Conservation (phyloP, 2,113 vertebrate genomes). For the Brachyistius frenatus region DNA sequence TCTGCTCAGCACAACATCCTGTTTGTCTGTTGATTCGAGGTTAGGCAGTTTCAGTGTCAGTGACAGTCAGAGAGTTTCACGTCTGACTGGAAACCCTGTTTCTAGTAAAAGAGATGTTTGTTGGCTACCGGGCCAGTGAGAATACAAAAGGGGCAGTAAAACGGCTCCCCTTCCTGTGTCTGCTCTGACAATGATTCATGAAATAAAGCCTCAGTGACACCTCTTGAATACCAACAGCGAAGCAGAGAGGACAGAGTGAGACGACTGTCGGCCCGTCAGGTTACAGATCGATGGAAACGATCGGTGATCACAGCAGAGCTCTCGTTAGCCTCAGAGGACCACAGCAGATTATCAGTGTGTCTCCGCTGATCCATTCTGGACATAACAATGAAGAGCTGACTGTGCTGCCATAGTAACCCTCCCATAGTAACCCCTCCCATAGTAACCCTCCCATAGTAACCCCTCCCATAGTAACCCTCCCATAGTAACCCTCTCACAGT, state of each 20-base stretch:
- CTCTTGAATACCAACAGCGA: conserved; percentile 36
- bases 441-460: not conserved
- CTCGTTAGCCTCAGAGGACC: not conserved
- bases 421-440: conserved; percentile 6
- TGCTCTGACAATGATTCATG: conserved; percentile 41
- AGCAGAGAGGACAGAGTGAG: too few relatives aligned
- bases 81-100: too few relatives aligned
- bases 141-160: too few relatives aligned
- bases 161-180: not conserved
- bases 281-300: not conserved
- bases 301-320: conserved; percentile 26
- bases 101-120: too few relatives aligned
- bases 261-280: too few relatives aligned
- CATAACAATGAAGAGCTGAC: conserved; percentile 54
- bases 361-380: conserved; percentile 29
- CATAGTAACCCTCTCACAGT: too few relatives aligned
- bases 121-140: too few relatives aligned
- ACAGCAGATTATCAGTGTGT: conserved; percentile 1
- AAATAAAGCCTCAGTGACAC: conserved; percentile 37
- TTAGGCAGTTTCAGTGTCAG: too few relatives aligned
- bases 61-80: too few relatives aligned
- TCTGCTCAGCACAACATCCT: too few relatives aligned
- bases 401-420: conserved; percentile 61
- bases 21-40: too few relatives aligned
- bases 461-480: not conserved